These are phyloP conservation scores for Etheostoma nigrum DNA, from an alignment of 2,797 vertebrate species.

Conservation along the genomic window DNA sequence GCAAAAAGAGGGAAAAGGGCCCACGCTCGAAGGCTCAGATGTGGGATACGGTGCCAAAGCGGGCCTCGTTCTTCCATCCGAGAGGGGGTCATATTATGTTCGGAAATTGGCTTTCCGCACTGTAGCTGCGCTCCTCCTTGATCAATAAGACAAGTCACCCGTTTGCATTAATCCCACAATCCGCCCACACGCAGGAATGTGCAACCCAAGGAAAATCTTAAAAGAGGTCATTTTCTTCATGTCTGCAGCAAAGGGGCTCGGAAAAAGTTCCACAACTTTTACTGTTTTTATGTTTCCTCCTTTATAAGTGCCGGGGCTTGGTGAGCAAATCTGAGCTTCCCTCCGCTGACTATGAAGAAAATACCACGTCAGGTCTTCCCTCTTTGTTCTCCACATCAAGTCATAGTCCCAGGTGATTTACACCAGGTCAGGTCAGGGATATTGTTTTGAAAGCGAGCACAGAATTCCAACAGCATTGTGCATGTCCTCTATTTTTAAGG, in stretches of 20 bases:
- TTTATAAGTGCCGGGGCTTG: constrained; percentile 37
- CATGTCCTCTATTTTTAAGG: constrained; percentile 64
- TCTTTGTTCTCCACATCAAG: constrained; percentile 64
- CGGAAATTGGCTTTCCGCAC: constrained; percentile 59
- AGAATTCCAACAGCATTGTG: constrained; percentile 57
- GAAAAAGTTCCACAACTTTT: constrained; percentile 47
- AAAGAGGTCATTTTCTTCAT: constrained; percentile 56
- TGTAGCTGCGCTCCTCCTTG: constrained; percentile 51
- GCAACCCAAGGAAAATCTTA: constrained; percentile 66
- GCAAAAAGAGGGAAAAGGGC: constrained; percentile 7
- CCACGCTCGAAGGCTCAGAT: constrained; percentile 51
- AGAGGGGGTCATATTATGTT: constrained; percentile 71
- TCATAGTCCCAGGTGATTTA: constrained; percentile 63
- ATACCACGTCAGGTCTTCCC: constrained; percentile 29
- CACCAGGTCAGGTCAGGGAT: constrained; percentile 55
- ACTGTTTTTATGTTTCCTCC: constrained; percentile 51
- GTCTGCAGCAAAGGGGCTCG: constrained; percentile 26
- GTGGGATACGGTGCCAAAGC: constrained; percentile 59
- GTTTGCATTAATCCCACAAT: constrained; percentile 68
- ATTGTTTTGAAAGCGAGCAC: constrained; percentile 63
- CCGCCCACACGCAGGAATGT: constrained; percentile 72
- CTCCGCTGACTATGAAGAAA: constrained; percentile 33
- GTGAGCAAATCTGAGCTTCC: constrained; percentile 19
- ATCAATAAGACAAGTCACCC: constrained; percentile 76
- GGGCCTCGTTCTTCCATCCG: constrained; percentile 54